Conservation (phyloP, 2,797 vertebrate genomes). For the Anniella stebbinsi region DNA sequence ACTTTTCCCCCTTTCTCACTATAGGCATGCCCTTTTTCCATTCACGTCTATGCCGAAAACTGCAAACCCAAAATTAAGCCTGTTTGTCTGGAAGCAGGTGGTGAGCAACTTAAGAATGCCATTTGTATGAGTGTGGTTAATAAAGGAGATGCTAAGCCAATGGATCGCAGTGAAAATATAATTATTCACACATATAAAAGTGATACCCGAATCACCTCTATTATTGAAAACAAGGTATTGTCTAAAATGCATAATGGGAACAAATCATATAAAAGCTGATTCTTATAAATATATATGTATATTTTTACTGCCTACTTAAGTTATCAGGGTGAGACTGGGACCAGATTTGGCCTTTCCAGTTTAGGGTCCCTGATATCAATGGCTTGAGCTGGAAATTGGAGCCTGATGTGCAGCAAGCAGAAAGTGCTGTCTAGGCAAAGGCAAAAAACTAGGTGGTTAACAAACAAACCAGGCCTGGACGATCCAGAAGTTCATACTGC, state of each 20-base stretch:
- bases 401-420: neutral
- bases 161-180: slow-evolving; percentile 85
- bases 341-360: neutral
- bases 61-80: slow-evolving; percentile 83
- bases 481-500: neutral
- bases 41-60: slow-evolving; percentile 85
- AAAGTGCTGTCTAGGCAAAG: neutral
- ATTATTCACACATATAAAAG: slow-evolving; percentile 83
- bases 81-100: slow-evolving; percentile 80
- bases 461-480: neutral
- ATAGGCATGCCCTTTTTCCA: slow-evolving; percentile 92
- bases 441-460: neutral
- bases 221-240: slow-evolving; percentile 92
- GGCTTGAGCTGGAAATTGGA: neutral
- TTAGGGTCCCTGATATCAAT: neutral
- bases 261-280: neutral
- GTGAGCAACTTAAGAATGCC: slow-evolving; percentile 85
- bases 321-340: neutral
- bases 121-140: slow-evolving; percentile 85
- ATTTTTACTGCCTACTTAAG: neutral
- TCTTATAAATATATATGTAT: rapidly evolving
- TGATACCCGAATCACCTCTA: slow-evolving; percentile 87
- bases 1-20: slow-evolving; percentile 22
- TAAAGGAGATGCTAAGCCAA: slow-evolving; percentile 81
- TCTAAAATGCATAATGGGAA: neutral